Evolutionary conservation across 2,113 vertebrate genomes (phyloP).

Genomic region (Calidris pygmaea): DNA sequence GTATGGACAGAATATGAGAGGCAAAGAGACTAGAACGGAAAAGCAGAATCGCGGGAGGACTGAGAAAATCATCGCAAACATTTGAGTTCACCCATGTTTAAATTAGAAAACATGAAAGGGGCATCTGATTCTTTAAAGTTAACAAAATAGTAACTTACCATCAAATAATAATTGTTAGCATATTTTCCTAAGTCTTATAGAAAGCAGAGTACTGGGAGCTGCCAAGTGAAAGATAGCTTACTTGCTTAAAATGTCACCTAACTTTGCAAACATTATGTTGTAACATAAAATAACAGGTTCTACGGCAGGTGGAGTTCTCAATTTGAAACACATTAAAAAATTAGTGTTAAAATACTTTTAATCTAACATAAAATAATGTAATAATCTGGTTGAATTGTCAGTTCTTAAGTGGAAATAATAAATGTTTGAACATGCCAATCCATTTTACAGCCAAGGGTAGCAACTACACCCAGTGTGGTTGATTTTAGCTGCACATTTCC

Average conservation of each 20-base stretch:
- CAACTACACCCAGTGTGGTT: not conserved
- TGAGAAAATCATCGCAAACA: not conserved
- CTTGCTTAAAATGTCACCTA: not conserved
- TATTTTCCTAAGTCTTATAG: not conserved
- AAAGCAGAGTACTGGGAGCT: not conserved
- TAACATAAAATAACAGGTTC: not conserved
- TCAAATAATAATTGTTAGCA: not conserved
- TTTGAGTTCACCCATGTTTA: not conserved
- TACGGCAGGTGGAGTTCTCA: not conserved
- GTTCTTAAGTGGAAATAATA: conserved; percentile 8
- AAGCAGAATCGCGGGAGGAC: not conserved
- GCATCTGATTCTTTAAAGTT: not conserved
- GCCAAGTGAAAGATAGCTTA: not conserved
- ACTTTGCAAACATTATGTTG: not conserved
- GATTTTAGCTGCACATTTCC: not conserved
- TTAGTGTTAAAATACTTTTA: not conserved
- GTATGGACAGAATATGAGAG: not conserved
- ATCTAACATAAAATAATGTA: not conserved
- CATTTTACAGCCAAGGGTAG: not conserved
- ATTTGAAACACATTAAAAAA: not conserved
- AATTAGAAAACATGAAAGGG: not conserved
- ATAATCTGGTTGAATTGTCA: not conserved
- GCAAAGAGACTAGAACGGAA: not conserved
- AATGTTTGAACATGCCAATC: not conserved
- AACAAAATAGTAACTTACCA: not conserved